A percentile compares a stretch with the other conserved stretches of the same genome.
Conservation (phyloP, 2,888 invertebrate genomes). For the Petrolisthes cinctipes region DNA sequence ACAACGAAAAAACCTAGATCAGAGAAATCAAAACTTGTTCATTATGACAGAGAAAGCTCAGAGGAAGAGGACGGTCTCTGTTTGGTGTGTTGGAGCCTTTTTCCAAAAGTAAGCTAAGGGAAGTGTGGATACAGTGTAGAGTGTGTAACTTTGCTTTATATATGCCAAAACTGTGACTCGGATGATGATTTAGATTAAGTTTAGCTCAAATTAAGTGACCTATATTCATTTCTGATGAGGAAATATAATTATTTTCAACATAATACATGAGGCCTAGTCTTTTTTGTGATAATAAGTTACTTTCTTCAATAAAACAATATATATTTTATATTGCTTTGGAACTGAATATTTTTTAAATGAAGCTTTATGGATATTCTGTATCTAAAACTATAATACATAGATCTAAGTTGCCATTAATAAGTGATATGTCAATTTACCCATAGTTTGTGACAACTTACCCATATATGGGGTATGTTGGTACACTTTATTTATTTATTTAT, state of each 20-base stretch:
- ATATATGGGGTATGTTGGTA: too few species aligned
- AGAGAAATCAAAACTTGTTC: conserved; percentile 1
- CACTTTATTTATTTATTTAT: too few species aligned
- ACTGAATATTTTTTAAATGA: too few species aligned
- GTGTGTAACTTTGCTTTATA: neutral
- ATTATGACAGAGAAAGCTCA: neutral
- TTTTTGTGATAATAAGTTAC: too few species aligned
- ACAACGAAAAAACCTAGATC: neutral
- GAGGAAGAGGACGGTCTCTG: neutral
- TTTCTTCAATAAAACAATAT: too few species aligned
- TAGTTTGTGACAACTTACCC: neutral
- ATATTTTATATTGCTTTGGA: too few species aligned
- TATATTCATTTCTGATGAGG: too few species aligned
- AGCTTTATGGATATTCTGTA: too few species aligned
- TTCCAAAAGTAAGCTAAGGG: conserved; percentile 8
- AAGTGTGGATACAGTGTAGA: conserved; percentile 19
- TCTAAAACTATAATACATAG: too few species aligned
- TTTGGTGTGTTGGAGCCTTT: conserved; percentile 8
- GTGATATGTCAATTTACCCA: too few species aligned
- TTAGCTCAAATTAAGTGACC: neutral
- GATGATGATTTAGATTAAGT: neutral
- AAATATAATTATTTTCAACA: too few species aligned
- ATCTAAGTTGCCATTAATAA: too few species aligned
- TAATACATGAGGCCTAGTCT: neutral
- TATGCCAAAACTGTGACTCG: neutral